Evolutionary conservation across 1,140 invertebrate genomes (phyloP), one percentile per base, ranked within the genome.

Genomic region (Kradibia gibbosae): DNA sequence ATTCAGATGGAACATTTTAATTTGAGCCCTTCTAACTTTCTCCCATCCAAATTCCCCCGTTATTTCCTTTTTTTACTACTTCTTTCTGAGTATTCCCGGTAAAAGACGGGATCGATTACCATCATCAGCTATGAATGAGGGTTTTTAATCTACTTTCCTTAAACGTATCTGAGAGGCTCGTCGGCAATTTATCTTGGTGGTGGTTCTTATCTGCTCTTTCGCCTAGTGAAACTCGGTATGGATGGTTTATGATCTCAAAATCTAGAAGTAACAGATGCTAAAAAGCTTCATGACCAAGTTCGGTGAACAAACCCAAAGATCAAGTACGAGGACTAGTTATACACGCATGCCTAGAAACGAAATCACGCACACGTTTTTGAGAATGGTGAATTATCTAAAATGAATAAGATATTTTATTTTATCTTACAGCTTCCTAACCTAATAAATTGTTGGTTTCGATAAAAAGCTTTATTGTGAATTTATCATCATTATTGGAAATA

Each of bases 1-100:
- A 87, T 88, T 88, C 87, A 88, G 67, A 57, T 45, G 67, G 75
- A 86, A 79, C 79, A 80, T 86, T 86, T 86, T 86, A 86, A 86
- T 86, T 85, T 83, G 82, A 86, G 85, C 73, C 73, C 73, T 74
- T 80, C 67, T 39, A 2, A 0, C 15, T 13, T 7, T 31, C 42
- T 48, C 28, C 20, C 42, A 17, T 13, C 42, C 25, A 39, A 34
- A 10, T 20, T 5, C 3, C n/a, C 11, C 42, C n/a, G 3, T 10
- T 31, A 15, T 28, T 3, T 8, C 22, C 55, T 5, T 36, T 65
- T 65, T 65, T 8, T 17, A 65, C 28, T 65, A 36, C 60, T 67
- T 67, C 8, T 67, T 67, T 67, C 28, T 36, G 62, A 0, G 34
- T 15, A 3, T 28, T 11, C 2, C 0, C n/a, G 20, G 3, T 39